phyloP scores from a whole-genome alignment of 2,113 vertebrate genomes.

The Nyctereutes procyonoides region DNA sequence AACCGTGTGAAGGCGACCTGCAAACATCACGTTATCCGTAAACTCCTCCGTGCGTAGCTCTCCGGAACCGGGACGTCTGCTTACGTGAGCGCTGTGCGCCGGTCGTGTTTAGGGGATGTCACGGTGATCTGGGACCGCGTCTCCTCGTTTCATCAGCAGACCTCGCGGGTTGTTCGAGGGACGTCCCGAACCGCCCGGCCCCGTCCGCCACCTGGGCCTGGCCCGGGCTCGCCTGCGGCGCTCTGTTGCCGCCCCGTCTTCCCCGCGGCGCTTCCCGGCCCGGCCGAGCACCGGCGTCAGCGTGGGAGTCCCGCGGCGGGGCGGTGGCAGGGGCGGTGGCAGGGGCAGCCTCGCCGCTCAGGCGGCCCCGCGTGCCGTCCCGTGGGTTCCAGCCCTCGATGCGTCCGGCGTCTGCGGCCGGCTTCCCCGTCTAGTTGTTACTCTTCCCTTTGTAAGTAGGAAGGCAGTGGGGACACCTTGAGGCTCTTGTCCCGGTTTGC shows the following conservation, averaged over 20 bases:
- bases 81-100: background rate
- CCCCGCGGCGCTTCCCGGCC: background rate
- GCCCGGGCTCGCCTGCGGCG: accelerated
- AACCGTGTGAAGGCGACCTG: background rate
- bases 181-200: background rate
- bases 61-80: background rate
- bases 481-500: background rate
- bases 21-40: background rate
- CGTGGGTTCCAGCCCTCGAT: background rate
- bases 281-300: too few species aligned
- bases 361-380: background rate
- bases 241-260: background rate
- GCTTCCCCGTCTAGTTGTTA: background rate
- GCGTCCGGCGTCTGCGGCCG: background rate
- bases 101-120: background rate
- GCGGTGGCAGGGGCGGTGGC: too few species aligned
- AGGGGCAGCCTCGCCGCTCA: background rate
- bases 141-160: background rate
- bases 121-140: background rate
- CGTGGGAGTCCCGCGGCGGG: background rate
- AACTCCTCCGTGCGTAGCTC: background rate
- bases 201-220: background rate
- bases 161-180: background rate
- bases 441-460: background rate
- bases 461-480: background rate